Evolutionary conservation across 2,797 vertebrate species (phyloP).

Genomic region (Nyctalus aviator): DNA sequence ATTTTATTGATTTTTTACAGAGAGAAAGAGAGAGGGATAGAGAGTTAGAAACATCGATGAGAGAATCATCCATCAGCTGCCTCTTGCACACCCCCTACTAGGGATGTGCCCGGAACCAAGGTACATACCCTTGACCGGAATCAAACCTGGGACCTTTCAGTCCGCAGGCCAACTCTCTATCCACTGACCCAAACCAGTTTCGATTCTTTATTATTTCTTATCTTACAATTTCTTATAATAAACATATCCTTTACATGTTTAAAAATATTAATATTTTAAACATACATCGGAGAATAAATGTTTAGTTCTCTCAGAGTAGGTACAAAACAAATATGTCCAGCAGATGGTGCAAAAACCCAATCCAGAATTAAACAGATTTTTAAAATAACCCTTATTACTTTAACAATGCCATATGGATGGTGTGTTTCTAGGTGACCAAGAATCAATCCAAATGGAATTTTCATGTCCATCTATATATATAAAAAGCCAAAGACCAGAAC

Average conservation of each 20-base stretch:
- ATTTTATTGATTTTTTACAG: too few species aligned
- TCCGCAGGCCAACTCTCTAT: too few species aligned
- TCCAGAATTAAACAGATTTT: background rate
- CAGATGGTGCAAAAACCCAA: conserved; percentile 60
- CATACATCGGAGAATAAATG: background rate
- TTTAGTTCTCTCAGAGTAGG: background rate
- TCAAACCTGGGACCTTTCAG: too few species aligned
- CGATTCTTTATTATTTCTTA: background rate
- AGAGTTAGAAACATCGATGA: too few species aligned
- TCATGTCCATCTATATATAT: too few species aligned
- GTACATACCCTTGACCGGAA: too few species aligned
- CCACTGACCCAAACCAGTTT: too few species aligned
- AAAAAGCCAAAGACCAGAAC: too few species aligned
- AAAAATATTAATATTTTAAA: conserved; percentile 10
- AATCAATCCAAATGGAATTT: background rate
- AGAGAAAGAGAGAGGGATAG: too few species aligned
- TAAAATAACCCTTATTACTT: background rate
- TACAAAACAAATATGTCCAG: conserved; percentile 49
- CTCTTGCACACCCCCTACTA: too few species aligned
- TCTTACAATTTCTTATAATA: background rate
- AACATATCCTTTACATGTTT: background rate
- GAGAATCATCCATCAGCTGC: too few species aligned
- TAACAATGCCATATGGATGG: background rate
- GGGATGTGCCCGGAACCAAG: too few species aligned
- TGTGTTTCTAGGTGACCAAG: background rate